Conservation (phyloP, 2,888 invertebrate genomes). For the Physocephala rufipes region DNA sequence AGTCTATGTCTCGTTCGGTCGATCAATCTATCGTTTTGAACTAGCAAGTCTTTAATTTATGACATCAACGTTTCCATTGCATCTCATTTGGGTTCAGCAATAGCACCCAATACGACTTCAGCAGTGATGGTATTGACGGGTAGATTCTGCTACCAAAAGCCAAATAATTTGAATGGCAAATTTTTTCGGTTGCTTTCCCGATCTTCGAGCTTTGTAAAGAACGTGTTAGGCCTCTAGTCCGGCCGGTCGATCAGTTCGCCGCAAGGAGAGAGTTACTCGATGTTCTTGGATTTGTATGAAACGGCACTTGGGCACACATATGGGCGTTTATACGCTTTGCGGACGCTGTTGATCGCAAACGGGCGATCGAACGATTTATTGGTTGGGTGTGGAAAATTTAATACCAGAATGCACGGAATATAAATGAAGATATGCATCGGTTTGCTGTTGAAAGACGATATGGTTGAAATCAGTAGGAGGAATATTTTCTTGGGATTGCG, state of each 20-base stretch:
- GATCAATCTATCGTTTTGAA: not conserved
- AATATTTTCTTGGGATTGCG: too few relatives aligned
- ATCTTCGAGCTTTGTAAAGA: not conserved
- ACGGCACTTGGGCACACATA: not conserved
- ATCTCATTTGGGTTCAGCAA: conserved; percentile 28
- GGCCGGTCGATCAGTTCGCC: not conserved
- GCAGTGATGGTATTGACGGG: not conserved
- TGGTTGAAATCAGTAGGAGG: too few relatives aligned
- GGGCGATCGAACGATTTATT: conserved; percentile 22
- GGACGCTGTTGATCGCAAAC: too few relatives aligned
- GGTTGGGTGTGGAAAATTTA: conserved; percentile 19
- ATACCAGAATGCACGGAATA: conserved; percentile 12
- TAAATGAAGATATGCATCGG: not conserved
- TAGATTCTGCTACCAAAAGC: not conserved
- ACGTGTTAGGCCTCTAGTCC: not conserved
- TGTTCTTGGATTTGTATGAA: too few relatives aligned
- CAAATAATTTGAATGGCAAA: conserved; percentile 32
- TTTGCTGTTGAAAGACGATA: too few relatives aligned
- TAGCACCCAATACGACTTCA: not conserved
- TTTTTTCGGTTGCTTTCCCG: conserved; percentile 8
- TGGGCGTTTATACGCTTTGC: not conserved
- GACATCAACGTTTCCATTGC: conserved; percentile 39
- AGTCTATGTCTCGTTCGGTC: not conserved
- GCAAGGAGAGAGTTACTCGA: not conserved
- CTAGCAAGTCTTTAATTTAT: conserved; percentile 47